Base-by-base conservation (phyloP, 2,113 vertebrate species). In the Equus quagga region DNA sequence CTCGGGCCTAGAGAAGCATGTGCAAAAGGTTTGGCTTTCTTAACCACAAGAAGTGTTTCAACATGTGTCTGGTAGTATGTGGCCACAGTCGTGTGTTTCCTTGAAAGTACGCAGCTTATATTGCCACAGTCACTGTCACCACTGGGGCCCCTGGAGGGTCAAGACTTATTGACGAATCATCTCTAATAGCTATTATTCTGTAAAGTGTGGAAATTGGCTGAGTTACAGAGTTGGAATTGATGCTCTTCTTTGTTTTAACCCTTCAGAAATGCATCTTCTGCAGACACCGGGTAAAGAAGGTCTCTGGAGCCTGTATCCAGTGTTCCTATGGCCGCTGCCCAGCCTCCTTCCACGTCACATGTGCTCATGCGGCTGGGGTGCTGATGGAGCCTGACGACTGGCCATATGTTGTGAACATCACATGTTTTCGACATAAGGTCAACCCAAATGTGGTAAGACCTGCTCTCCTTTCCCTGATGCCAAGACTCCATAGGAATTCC, bases 311-410 rank as follows among this genome's bases (percentile, higher is more conserved):
- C 69, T 99, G 99, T 91, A 99, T 99, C 98, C 99, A 99, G 98
- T 99, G 99, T 98, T 99, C 99, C 0, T 99, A 99, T 6, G 99
- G 99, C 84, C 99, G 99, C 12, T 99, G 99, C 94, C 99, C 99
- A 65, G 99, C 99, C 82, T 99, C 99, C 89, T 99, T 99, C 98
- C 99, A 99, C 73, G 99, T 99, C 97, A 99, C 99, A 2, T 99
- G 99, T 97, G 99, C 99, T 78, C 99, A 99, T 89, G 99, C 99
- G 28, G 99, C 99, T 1, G 99, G 99, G 8, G 99, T 99, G 5
- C 96, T 99, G 91, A 99, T 99, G 99, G 99, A 99, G 98, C 99
- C 99, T 3, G 99, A 99, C 56, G 99, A 99, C 92, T 99, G 99
- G 99, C 99, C 99, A 0, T 99, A 99, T 62, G 99, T 99, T 84